A percentile compares a stretch with the other conserved stretches of the same genome.
These are phyloP conservation scores for Neodiprion pinetum DNA, from an alignment of 1,140 invertebrate genomes.

Conservation along the genomic window DNA sequence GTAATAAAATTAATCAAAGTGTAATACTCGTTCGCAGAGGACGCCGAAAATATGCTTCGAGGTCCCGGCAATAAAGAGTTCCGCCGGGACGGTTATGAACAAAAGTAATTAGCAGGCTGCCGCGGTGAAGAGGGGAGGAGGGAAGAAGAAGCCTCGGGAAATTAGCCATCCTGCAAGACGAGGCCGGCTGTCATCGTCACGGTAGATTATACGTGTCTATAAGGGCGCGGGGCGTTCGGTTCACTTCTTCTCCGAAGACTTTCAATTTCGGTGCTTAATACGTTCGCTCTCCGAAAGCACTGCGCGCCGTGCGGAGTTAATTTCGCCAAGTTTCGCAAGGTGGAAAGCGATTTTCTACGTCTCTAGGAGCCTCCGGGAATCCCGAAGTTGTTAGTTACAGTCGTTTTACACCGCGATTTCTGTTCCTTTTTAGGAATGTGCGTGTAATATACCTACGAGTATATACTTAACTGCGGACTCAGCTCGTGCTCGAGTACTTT, in stretches of 20 bases:
- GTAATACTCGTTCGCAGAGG: not conserved
- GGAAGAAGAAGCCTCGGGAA: not conserved
- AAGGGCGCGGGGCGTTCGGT: too few relatives aligned
- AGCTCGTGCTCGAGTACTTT: too few relatives aligned
- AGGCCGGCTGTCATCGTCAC: conserved; percentile 1
- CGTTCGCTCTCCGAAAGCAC: not conserved
- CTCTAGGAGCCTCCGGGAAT: too few relatives aligned
- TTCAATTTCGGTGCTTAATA: not conserved
- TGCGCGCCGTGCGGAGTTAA: too few relatives aligned
- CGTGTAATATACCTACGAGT: too few relatives aligned
- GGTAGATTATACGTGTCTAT: not conserved
- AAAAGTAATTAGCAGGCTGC: conserved; percentile 1
- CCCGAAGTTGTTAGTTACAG: too few relatives aligned
- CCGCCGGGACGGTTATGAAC: conserved; percentile 1
- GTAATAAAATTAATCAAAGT: not conserved
- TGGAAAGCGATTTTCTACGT: too few relatives aligned
- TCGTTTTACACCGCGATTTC: too few relatives aligned
- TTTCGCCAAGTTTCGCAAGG: too few relatives aligned
- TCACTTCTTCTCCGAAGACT: not conserved
- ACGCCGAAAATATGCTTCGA: not conserved
- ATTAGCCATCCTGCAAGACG: not conserved
- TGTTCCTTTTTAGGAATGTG: too few relatives aligned
- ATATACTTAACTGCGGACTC: too few relatives aligned
- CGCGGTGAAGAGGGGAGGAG: not conserved
- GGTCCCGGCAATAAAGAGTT: not conserved